Base-by-base conservation (phyloP, 2,888 invertebrate genomes). In the Antheraea assamensis region DNA sequence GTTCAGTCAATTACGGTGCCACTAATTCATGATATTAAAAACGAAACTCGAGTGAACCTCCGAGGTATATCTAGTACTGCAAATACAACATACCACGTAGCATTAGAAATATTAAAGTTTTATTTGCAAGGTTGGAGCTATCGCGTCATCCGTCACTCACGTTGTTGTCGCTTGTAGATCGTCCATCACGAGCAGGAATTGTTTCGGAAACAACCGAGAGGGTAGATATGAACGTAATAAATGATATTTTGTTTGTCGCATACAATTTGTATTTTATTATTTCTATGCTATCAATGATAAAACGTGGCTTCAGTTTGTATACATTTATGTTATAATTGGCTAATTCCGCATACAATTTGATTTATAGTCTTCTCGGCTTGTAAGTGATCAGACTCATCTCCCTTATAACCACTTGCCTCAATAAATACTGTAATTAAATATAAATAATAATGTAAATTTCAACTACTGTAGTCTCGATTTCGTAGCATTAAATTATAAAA, bases 131-230 rank as follows among this genome's bases (percentile, higher is more conserved):
- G 13, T 64, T 30, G 61, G 27, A 64, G 61, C 61, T 15, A 42
- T 42, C 8, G 13, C 13, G 42, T 42, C 42, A 13, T 42, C 42
- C 42, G 42, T n/a, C n/a, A n/a, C n/a, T n/a, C 58, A 58, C n/a
- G 21, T 61, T 49, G 71, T 49, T 71, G 52, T 31, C 52, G 35
- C 31, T 30, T 64, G 71, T 52, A 55, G 35, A 79, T 80, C 82
- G 77, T 82, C 83, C 81, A 78, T 72, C 78, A 75, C 75, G 76
- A 78, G 79, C 81, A 70, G 79, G 81, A 70, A 82, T 83, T 85
- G 86, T 86, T 83, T 82, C 85, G 86, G 83, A 85, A 84, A 84
- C 82, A 82, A 76, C 74, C 81, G 87, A 87, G 88, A 87, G 35
- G 3, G 35, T 21, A 24, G 30, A 70, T 35, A 35, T 68, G 85